A percentile compares a stretch with the other conserved stretches of the same genome.
Conservation (phyloP, 2,888 invertebrate species). For the Elegia similella region DNA sequence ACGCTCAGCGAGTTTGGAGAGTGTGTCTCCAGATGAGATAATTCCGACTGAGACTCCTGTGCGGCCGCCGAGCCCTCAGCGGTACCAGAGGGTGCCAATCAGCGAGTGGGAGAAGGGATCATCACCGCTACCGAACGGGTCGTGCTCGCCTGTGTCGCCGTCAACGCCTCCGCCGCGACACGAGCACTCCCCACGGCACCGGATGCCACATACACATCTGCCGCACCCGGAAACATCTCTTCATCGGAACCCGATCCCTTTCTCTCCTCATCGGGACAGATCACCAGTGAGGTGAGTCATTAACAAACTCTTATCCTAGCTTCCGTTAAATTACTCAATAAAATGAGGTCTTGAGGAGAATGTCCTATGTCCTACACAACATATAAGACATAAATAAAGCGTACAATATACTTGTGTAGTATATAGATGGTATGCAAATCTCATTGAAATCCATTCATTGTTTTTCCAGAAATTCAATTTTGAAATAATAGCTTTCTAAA, state of each 20-base stretch:
- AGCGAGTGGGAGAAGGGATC: constrained; percentile 80
- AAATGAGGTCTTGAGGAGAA: too few relatives aligned
- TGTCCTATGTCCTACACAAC: too few relatives aligned
- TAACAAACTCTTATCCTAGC: too few relatives aligned
- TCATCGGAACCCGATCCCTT: constrained; percentile 51
- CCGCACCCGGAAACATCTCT: constrained; percentile 47
- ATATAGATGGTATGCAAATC: too few relatives aligned
- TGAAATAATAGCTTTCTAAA: too few relatives aligned
- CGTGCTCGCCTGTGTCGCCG: constrained; percentile 82
- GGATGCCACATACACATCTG: constrained; percentile 35
- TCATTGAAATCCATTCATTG: too few relatives aligned
- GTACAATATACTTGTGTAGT: too few relatives aligned
- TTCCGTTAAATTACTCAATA: too few relatives aligned
- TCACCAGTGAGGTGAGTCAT: constrained; percentile 58
- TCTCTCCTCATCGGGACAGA: constrained; percentile 70
- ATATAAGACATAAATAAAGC: too few relatives aligned
- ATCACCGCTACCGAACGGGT: constrained; percentile 80
- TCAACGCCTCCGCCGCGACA: constrained; percentile 74
- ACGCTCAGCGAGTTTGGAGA: constrained; percentile 85
- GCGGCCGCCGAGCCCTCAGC: constrained; percentile 49
- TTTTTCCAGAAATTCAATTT: too few relatives aligned
- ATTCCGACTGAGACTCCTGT: constrained; percentile 53
- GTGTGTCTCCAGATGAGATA: constrained; percentile 81
- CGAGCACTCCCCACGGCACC: constrained; percentile 50
- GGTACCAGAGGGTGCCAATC: constrained; percentile 70